Evolutionary conservation across 30 jellyfish, hydroid and myxozoan genomes (phyloP), one percentile per base, ranked within the genome.

Genomic region (Rhopilema esculentum): DNA sequence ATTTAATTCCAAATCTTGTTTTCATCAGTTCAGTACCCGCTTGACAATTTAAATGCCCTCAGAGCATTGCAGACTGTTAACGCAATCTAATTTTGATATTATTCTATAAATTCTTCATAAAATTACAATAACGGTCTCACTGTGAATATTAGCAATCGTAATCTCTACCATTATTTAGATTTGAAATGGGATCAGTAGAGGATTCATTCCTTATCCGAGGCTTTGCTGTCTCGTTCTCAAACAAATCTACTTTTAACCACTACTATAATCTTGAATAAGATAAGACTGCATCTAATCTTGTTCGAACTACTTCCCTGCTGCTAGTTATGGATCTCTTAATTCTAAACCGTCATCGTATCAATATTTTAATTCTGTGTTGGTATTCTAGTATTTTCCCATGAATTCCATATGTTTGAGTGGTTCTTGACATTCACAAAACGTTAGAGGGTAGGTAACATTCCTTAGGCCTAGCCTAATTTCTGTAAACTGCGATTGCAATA

Each of bases 151-250:
- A 71, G 49, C 49, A 15, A 71, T n/a, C n/a, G n/a, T 27, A 16
- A 71, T 1, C 23, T 19, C 25, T 23, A 30, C 29, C 24, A 71
- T 30, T 27, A 71, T 27, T 27, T 71, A 27, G 65, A 71, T 71
- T 71, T 61, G 18, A 22, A 27, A 71, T 71, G 33, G 64, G 82
- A 71, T 71, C 82, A 15, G 8, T 29, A 19, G 33, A 52, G 19
- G 18, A 1, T 15, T 26, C 66, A 71, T 71, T 71, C 82, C 82
- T 27, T 25, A 7, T 8, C 82, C 49, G n/a, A 21, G 8, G 64
- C 65, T 27, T 30, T 71, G 66, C 29, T 30, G 82, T 71, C 82
- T 71, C 82, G 28, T 25, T 30, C n/a, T 27, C 65, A 20, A 71
- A 24, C 82, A 6, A 12, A 40, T 40, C 57, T 40, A 40, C 57